Conservation (phyloP, 2,113 vertebrate genomes). For the Poicephalus gulielmi region DNA sequence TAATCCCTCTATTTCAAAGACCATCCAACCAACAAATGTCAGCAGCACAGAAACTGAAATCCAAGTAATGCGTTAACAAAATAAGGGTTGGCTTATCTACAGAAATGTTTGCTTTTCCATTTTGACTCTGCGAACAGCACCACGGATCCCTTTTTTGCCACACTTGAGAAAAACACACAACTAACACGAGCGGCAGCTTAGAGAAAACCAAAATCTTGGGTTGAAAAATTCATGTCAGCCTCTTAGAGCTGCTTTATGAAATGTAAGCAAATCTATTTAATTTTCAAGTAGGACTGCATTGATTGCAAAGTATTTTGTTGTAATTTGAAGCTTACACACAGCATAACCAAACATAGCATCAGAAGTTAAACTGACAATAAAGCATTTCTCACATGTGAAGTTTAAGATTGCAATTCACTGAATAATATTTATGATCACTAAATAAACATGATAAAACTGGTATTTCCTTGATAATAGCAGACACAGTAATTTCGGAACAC, state of each 20-base stretch:
- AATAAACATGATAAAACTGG: background rate
- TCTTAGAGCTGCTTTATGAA: background rate
- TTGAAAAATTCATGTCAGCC: background rate
- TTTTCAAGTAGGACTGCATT: background rate
- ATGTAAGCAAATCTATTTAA: background rate
- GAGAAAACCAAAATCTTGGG: background rate
- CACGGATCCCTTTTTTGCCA: background rate
- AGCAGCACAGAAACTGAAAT: conserved; percentile 1
- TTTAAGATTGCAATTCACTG: background rate
- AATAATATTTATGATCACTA: background rate
- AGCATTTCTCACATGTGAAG: background rate
- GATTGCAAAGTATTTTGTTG: background rate
- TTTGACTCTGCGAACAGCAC: background rate
- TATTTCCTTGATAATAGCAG: background rate
- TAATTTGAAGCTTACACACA: background rate
- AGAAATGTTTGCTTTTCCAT: background rate
- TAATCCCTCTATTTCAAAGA: conserved; percentile 31
- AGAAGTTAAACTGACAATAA: background rate
- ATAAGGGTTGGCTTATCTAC: background rate
- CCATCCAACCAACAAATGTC: conserved; percentile 9
- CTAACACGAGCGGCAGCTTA: background rate
- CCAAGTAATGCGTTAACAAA: background rate
- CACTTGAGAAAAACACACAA: background rate
- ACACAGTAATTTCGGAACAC: background rate
- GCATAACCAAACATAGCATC: background rate